phyloP scores from a whole-genome alignment of 1,140 invertebrate species.

The Aporrectodea caliginosa region DNA sequence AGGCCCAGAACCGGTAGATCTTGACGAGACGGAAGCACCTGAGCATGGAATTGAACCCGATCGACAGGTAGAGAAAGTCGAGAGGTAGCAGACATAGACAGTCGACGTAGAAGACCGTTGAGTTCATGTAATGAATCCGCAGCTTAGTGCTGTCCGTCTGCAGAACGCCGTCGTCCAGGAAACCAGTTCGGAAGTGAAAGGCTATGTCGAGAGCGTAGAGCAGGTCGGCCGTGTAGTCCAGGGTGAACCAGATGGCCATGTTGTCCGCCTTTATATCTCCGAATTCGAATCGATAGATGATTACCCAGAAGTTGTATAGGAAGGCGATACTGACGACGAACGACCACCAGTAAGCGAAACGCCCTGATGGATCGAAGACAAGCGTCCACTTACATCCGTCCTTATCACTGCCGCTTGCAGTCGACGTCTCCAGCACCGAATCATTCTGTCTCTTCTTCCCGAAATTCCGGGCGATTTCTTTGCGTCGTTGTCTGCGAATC shows the following conservation, averaged over 20 bases:
- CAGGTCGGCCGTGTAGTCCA: constrained; percentile 95
- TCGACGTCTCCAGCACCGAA: constrained; percentile 31
- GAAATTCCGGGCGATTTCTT: constrained; percentile 51
- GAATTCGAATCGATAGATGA: constrained; percentile 97
- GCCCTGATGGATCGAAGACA: constrained; percentile 56
- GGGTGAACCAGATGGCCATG: constrained; percentile 87
- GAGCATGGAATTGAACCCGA: constrained; percentile 95
- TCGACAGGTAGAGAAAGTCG: constrained; percentile 96
- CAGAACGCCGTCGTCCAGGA: constrained; percentile 62
- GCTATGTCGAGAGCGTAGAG: constrained; percentile 92
- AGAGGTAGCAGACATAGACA: constrained; percentile 93
- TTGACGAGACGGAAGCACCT: constrained; percentile 95
- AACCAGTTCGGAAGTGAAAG: constrained; percentile 95
- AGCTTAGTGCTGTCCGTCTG: constrained; percentile 91
- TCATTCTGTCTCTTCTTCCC: constrained; percentile 45
- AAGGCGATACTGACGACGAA: constrained; percentile 90
- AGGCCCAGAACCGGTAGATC: constrained; percentile 97
- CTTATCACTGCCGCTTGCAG: constrained; percentile 27
- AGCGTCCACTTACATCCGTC: constrained; percentile 62
- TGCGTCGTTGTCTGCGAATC: constrained; percentile 47
- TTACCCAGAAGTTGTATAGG: constrained; percentile 92
- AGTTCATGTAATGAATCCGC: constrained; percentile 96
- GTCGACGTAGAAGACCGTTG: constrained; percentile 97
- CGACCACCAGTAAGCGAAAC: constrained; percentile 57
- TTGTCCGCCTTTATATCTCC: constrained; percentile 73